Conservation (phyloP, 2,113 vertebrate genomes). For the Silurus meridionalis region DNA sequence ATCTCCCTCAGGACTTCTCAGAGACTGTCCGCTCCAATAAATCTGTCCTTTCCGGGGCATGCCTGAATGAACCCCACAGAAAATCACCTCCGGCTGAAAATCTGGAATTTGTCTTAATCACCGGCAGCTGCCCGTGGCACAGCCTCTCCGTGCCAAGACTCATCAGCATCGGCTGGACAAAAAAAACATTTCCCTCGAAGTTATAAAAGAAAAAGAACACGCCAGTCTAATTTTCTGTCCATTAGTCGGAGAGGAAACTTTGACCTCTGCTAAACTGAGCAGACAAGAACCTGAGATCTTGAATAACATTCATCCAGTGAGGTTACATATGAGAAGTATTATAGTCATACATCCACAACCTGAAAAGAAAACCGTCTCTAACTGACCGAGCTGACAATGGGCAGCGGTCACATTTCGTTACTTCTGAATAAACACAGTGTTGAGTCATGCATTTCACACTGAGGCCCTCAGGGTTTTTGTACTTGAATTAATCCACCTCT, state of each 20-base stretch:
- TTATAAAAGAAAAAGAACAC: conserved; percentile 22
- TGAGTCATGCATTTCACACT: too few species aligned
- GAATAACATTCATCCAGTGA: conserved; percentile 13
- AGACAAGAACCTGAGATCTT: conserved; percentile 19
- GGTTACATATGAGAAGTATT: neutral
- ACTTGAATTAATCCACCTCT: too few species aligned
- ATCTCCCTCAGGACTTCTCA: conserved; percentile 9
- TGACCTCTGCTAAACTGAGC: conserved; percentile 43
- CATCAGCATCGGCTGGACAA: conserved; percentile 51
- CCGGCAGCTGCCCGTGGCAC: conserved; percentile 50
- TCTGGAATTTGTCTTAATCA: conserved; percentile 52
- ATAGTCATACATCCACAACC: neutral
- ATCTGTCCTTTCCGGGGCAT: conserved; percentile 31
- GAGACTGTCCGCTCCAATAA: conserved; percentile 38
- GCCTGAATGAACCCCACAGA: conserved; percentile 25
- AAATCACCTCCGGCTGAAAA: conserved; percentile 45
- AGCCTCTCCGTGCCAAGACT: conserved; percentile 37
- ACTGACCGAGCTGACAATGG: neutral
- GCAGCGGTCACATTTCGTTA: too few species aligned
- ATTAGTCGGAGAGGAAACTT: conserved; percentile 37
- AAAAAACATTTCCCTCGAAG: conserved; percentile 32
- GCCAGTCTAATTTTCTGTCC: conserved; percentile 28
- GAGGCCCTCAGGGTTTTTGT: too few species aligned
- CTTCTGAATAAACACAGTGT: too few species aligned
- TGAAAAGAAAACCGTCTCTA: neutral